Evolutionary conservation across 2,113 vertebrate species (phyloP).

Genomic region (Corythornis madagascariensis): DNA sequence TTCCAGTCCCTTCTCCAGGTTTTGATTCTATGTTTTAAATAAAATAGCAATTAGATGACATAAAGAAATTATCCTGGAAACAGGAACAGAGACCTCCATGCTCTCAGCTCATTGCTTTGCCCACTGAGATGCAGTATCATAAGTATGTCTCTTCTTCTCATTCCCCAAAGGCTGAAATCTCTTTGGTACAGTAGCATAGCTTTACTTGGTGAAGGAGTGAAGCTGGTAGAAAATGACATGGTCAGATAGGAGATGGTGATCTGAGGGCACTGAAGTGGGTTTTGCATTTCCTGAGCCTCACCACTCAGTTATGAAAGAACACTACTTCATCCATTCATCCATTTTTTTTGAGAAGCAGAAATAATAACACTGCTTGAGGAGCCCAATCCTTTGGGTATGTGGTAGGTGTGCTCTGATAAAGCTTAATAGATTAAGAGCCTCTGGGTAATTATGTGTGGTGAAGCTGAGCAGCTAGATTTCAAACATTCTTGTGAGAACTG

Average conservation of each 20-base stretch:
- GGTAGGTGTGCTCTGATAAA: too few species aligned
- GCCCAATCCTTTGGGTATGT: too few species aligned
- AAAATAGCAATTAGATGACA: neutral
- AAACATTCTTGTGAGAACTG: neutral
- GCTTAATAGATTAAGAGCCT: too few species aligned
- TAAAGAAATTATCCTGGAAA: neutral
- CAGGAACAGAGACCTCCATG: neutral
- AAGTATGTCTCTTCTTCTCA: neutral
- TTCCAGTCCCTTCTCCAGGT: neutral
- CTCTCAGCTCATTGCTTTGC: neutral
- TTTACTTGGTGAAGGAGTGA: neutral
- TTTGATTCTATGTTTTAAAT: neutral
- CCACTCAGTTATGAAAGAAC: neutral
- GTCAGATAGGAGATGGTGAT: neutral
- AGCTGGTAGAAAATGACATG: neutral
- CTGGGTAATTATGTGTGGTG: too few species aligned
- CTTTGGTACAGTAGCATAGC: neutral
- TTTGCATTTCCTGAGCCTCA: neutral
- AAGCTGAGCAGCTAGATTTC: too few species aligned
- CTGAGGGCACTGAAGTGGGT: neutral
- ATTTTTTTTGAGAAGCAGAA: too few species aligned
- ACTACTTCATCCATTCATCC: too few species aligned
- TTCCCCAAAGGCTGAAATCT: neutral
- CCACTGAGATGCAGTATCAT: neutral
- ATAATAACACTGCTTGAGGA: too few species aligned